Evolutionary conservation across 1,140 invertebrate genomes (phyloP).

Genomic region (Mylabris phalerata): DNA sequence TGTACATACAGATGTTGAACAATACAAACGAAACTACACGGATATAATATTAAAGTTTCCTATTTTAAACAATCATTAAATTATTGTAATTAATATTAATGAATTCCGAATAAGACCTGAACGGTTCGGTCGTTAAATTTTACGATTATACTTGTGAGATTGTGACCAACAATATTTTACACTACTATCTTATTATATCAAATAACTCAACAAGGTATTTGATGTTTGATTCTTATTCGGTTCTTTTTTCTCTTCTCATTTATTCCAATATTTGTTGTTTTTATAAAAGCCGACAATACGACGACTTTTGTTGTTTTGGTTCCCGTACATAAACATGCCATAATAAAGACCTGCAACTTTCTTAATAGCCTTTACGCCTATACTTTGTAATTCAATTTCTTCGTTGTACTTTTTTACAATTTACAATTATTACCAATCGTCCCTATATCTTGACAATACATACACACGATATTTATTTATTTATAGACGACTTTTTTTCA

Average conservation of each 20-base stretch:
- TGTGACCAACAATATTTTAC: conserved; percentile 17
- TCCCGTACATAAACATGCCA: conserved; percentile 10
- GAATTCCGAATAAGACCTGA: conserved; percentile 15
- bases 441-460: too few relatives aligned
- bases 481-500: too few relatives aligned
- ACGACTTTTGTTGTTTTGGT: not conserved
- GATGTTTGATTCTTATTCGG: not conserved
- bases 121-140: conserved; percentile 15
- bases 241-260: not conserved
- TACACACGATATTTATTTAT: too few relatives aligned
- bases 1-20: conserved; percentile 12
- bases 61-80: too few relatives aligned
- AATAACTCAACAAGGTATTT: not conserved
- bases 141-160: conserved; percentile 4
- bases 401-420: not conserved
- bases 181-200: conserved; percentile 15
- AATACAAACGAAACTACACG: not conserved
- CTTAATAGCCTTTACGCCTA: conserved; percentile 14
- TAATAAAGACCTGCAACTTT: conserved; percentile 18
- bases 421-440: not conserved
- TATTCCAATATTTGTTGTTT: too few relatives aligned
- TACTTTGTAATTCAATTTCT: conserved; percentile 8
- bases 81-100: conserved; percentile 15
- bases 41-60: too few relatives aligned
- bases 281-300: too few relatives aligned